Conservation (phyloP, 2,113 vertebrate species). For the Lepidothrix coronata region DNA sequence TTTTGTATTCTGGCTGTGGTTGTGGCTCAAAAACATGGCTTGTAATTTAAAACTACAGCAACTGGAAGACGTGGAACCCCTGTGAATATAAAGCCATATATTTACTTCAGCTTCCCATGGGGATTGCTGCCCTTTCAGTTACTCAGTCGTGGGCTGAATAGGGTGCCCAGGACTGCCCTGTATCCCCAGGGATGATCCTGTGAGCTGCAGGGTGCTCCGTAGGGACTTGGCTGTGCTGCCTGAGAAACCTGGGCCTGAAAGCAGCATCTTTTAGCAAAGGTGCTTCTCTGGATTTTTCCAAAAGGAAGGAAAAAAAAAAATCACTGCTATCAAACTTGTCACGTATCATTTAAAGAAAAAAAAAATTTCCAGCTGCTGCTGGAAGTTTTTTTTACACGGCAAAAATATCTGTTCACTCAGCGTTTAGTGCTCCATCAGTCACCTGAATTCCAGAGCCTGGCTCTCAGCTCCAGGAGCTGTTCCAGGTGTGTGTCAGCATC, state of each 20-base stretch:
- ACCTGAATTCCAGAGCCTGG: neutral
- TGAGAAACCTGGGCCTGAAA: neutral
- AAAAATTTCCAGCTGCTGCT: neutral
- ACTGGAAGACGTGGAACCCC: neutral
- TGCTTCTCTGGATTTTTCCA: neutral
- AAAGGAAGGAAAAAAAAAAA: neutral
- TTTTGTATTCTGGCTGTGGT: neutral
- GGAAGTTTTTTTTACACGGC: neutral
- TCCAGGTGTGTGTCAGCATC: neutral
- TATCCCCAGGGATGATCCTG: fast-evolving
- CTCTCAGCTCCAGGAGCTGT: neutral
- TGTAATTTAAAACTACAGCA: neutral
- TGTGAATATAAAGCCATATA: fast-evolving
- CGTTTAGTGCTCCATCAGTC: neutral
- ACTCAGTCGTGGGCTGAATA: neutral
- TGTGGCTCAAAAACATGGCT: neutral
- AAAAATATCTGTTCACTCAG: neutral
- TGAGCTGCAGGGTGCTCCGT: neutral
- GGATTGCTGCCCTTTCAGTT: neutral
- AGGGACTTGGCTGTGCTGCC: neutral
- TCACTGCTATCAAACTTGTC: neutral
- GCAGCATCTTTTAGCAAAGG: neutral
- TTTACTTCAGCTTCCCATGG: neutral
- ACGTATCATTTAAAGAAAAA: neutral
- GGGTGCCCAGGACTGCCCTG: neutral